These are phyloP conservation scores for Embiotoca jacksoni DNA, from an alignment of 2,113 vertebrate genomes.

Conservation along the genomic window DNA sequence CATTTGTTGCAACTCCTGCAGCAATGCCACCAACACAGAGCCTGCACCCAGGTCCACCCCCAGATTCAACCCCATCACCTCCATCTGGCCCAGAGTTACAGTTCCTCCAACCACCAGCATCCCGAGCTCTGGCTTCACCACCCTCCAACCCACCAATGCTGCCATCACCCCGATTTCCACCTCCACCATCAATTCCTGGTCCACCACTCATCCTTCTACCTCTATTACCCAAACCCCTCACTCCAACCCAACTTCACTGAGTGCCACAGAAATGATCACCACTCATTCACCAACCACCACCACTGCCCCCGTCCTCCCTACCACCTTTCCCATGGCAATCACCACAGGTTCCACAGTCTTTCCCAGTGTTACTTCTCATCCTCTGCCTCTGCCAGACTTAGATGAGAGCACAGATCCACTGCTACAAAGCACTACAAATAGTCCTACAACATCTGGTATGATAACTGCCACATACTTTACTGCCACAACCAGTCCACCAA, in stretches of 20 bases:
- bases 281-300: slow-evolving; percentile 26
- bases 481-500: slow-evolving; percentile 25
- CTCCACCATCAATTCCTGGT: slow-evolving; percentile 25
- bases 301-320: neutral
- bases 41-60: slow-evolving; percentile 17
- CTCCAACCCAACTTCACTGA: slow-evolving; percentile 24
- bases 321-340: slow-evolving; percentile 21
- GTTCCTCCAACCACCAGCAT: slow-evolving; percentile 35
- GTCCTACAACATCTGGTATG: slow-evolving; percentile 20
- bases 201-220: slow-evolving; percentile 28
- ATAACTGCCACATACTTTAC: neutral
- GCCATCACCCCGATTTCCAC: slow-evolving; percentile 34
- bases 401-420: slow-evolving; percentile 30
- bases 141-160: slow-evolving; percentile 28
- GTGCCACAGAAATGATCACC: slow-evolving; percentile 21
- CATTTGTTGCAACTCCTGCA: slow-evolving; percentile 95
- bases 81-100: slow-evolving; percentile 1
- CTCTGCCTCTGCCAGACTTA: slow-evolving; percentile 37
- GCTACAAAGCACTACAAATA: slow-evolving; percentile 27
- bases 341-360: slow-evolving; percentile 11
- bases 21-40: slow-evolving; percentile 70
- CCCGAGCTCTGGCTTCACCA: slow-evolving; percentile 29
- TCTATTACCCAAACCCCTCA: slow-evolving; percentile 13
- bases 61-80: slow-evolving; percentile 24
- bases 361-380: slow-evolving; percentile 27